Conservation (phyloP, 2,113 vertebrate genomes). For the Rhabdornis inornatus region DNA sequence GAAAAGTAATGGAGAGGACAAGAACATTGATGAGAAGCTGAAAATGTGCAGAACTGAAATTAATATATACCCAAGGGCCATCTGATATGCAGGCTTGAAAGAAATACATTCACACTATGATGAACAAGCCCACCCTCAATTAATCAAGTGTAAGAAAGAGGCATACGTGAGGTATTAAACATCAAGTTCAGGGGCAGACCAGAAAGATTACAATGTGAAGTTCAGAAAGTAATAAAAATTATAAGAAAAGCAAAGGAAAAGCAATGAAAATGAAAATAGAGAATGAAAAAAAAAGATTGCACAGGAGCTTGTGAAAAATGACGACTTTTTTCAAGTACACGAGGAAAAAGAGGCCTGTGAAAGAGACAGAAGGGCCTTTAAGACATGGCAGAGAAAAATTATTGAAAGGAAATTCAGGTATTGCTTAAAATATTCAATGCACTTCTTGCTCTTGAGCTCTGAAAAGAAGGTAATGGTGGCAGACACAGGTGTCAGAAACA, state of each 20-base stretch:
- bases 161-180: slow-evolving; percentile 44
- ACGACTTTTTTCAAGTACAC: slow-evolving; percentile 20
- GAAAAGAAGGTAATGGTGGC: slow-evolving; percentile 1
- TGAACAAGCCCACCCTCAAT: slow-evolving; percentile 25
- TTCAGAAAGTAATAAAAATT: slow-evolving; percentile 55
- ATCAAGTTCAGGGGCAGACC: slow-evolving; percentile 15
- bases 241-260: slow-evolving; percentile 58
- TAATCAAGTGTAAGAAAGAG: slow-evolving; percentile 61
- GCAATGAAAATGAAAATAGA: background rate
- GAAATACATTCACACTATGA: slow-evolving; percentile 23
- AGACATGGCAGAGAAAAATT: slow-evolving; percentile 50
- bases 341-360: slow-evolving; percentile 28
- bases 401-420: slow-evolving; percentile 10
- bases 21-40: slow-evolving; percentile 26
- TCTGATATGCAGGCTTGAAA: slow-evolving; percentile 34
- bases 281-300: slow-evolving; percentile 43
- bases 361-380: slow-evolving; percentile 33
- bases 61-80: slow-evolving; percentile 63
- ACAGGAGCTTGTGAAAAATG: slow-evolving; percentile 49
- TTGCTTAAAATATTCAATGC: slow-evolving; percentile 45
- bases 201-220: slow-evolving; percentile 61
- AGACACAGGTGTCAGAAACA: slow-evolving; percentile 45
- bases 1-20: background rate
- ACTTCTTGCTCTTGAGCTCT: slow-evolving; percentile 3
- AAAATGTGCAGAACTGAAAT: slow-evolving; percentile 65